Percentiles rank a stretch among this genome's conserved stretches.
phyloP scores from a whole-genome alignment of 64 coral and sea anemone species.

The Anthopleura sola region DNA sequence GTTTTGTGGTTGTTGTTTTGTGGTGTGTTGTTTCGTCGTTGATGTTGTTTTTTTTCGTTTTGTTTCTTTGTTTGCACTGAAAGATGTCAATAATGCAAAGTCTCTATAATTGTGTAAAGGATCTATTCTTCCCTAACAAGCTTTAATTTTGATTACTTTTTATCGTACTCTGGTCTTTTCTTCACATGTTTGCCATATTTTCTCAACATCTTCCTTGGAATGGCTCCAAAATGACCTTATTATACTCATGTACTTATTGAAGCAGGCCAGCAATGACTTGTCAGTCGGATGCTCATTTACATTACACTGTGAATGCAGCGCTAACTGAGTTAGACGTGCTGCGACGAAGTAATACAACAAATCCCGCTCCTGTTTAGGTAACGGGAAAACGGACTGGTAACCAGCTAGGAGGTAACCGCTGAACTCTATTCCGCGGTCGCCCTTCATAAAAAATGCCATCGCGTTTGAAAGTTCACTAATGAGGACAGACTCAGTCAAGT shows the following conservation, averaged over 20 bases:
- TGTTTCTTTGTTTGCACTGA: no score
- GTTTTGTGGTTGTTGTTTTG: no score
- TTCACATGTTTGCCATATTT: background rate
- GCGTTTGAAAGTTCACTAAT: conserved; percentile 48
- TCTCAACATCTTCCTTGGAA: background rate
- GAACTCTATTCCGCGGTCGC: conserved; percentile 21
- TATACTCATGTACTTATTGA: conserved; percentile 23
- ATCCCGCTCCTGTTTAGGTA: conserved; percentile 48
- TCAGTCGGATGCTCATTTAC: background rate
- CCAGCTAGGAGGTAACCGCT: conserved; percentile 73
- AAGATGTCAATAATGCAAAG: no score
- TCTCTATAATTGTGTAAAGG: no score
- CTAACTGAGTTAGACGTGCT: conserved; percentile 54
- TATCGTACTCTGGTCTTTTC: no score
- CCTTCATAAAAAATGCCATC: conserved; percentile 38
- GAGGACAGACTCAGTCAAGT: conserved; percentile 60
- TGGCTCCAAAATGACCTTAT: conserved; percentile 11
- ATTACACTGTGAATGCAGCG: conserved; percentile 39
- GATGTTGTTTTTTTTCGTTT: no score
- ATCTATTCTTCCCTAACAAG: no score
- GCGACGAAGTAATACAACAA: conserved; percentile 58
- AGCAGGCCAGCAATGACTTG: conserved; percentile 4
- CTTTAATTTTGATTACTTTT: no score
- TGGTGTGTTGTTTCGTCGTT: no score
- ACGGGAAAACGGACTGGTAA: conserved; percentile 63